Evolutionary conservation across 2,888 invertebrate species (phyloP).

Genomic region (Gastrophysa polygoni): DNA sequence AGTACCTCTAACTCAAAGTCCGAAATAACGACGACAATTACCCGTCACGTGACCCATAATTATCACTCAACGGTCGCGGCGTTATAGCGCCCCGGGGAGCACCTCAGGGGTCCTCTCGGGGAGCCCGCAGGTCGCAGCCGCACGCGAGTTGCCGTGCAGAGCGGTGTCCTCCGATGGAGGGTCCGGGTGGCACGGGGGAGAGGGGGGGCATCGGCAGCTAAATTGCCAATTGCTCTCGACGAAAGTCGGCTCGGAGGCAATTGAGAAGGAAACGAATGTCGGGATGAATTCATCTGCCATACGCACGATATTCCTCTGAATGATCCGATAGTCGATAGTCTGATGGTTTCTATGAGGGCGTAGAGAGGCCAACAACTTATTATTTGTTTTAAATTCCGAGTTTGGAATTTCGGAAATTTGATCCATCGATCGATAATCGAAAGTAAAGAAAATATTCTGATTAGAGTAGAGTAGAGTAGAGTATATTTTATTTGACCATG

Average conservation of each 20-base stretch:
- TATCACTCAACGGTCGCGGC: slow-evolving; percentile 55
- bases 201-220: slow-evolving; percentile 29
- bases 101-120: slow-evolving; percentile 32
- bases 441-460: too few species aligned
- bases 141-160: slow-evolving; percentile 47
- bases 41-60: slow-evolving; percentile 57
- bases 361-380: too few species aligned
- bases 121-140: slow-evolving; percentile 35
- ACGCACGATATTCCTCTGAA: too few species aligned
- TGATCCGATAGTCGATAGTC: too few species aligned
- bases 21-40: slow-evolving; percentile 54
- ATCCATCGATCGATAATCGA: too few species aligned
- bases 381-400: too few species aligned
- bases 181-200: not conserved
- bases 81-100: slow-evolving; percentile 46
- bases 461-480: too few species aligned
- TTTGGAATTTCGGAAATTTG: too few species aligned
- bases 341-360: too few species aligned
- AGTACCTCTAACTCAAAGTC: not conserved
- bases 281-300: too few species aligned
- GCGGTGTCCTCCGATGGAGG: slow-evolving; percentile 24
- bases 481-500: too few species aligned
- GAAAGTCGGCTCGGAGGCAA: slow-evolving; percentile 9
- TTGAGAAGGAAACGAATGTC: too few species aligned
- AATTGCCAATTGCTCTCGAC: slow-evolving; percentile 39